A percentile compares a stretch with the other conserved stretches of the same genome.
These are phyloP conservation scores for Elgaria multicarinata DNA, from an alignment of 2,113 vertebrate species.

Conservation along the genomic window DNA sequence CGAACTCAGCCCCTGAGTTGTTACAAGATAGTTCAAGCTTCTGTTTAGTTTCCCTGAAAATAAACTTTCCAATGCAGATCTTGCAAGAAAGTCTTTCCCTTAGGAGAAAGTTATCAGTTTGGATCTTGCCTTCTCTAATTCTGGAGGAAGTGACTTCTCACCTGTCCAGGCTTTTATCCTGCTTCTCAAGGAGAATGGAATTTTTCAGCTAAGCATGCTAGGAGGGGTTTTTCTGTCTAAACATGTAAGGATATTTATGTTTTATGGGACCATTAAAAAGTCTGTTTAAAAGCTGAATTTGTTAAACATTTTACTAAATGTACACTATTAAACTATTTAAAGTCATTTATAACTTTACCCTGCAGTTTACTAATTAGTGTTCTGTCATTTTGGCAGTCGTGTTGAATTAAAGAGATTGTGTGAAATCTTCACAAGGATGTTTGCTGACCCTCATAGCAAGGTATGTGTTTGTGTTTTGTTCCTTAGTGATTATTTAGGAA, in stretches of 20 bases:
- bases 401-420: constrained; percentile 97
- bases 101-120: not conserved
- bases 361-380: constrained; percentile 48
- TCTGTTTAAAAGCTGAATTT: not conserved
- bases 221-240: too few species aligned
- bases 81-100: not conserved
- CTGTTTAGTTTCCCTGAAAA: not conserved
- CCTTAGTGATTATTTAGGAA: constrained; percentile 13
- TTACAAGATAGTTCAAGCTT: not conserved
- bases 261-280: not conserved
- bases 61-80: not conserved
- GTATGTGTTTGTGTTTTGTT: constrained; percentile 78
- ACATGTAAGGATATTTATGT: not conserved
- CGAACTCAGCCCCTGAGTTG: too few species aligned
- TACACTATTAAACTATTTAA: constrained; percentile 19
- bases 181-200: not conserved
- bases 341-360: constrained; percentile 11
- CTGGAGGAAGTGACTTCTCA: not conserved
- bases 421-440: constrained; percentile 99
- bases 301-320: not conserved
- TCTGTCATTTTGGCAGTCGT: constrained; percentile 84
- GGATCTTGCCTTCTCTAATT: not conserved
- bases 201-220: not conserved
- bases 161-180: not conserved
- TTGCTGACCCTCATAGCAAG: constrained; percentile 99